phyloP scores from a whole-genome alignment of 2,113 vertebrate species.

The Bungarus multicinctus region DNA sequence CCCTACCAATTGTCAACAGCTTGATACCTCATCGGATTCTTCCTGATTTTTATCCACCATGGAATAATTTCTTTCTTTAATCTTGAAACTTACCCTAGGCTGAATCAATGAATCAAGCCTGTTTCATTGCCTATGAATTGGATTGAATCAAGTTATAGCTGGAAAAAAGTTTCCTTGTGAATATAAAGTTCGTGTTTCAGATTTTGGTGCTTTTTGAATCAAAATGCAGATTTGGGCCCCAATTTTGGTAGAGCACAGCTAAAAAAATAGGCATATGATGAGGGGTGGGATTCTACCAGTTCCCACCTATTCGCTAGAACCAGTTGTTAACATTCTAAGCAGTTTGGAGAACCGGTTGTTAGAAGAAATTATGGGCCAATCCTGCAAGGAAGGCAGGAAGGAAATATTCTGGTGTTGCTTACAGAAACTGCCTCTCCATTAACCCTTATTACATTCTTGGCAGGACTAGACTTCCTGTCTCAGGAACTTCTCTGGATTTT shows the following conservation, averaged over 20 bases:
- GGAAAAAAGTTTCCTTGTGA: neutral
- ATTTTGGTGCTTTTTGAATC: neutral
- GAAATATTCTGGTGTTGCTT: no score
- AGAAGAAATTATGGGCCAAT: no score
- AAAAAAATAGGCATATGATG: neutral
- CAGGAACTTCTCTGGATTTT: no score
- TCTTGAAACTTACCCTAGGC: neutral
- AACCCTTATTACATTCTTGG: no score
- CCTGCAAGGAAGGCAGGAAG: no score
- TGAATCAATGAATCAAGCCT: neutral
- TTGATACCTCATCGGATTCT: neutral
- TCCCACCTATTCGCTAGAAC: no score
- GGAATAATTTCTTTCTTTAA: neutral
- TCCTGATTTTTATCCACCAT: neutral
- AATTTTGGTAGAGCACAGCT: neutral
- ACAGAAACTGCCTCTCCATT: no score
- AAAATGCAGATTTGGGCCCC: accelerated
- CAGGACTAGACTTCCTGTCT: no score
- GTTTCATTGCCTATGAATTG: neutral
- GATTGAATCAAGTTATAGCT: neutral
- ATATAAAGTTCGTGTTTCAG: neutral
- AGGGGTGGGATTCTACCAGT: no score
- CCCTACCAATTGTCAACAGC: neutral
- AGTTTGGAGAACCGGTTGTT: no score
- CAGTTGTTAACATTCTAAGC: no score